A percentile compares a stretch with the other conserved stretches of the same genome.
Conservation (phyloP, 2,888 invertebrate genomes). For the Leucophenga montana region DNA sequence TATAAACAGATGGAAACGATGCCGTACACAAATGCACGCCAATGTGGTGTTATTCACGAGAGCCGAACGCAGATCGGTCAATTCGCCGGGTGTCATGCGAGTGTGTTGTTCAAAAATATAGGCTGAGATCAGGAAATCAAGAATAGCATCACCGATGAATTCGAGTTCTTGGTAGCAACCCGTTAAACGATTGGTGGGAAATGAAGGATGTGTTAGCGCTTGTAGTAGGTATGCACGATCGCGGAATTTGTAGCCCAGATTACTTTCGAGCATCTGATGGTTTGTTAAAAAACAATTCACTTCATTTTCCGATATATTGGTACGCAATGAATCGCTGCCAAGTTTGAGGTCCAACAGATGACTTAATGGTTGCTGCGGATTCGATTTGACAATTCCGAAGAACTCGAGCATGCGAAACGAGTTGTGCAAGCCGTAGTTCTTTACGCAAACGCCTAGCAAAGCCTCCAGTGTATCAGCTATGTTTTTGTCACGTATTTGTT, state of each 20-base stretch:
- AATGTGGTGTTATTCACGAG: conserved; percentile 97
- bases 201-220: conserved; percentile 95
- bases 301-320: conserved; percentile 70
- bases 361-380: conserved; percentile 66
- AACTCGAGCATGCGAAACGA: conserved; percentile 77
- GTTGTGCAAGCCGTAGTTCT: conserved; percentile 73
- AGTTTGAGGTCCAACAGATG: conserved; percentile 63
- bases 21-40: conserved; percentile 89
- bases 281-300: conserved; percentile 74
- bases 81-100: conserved; percentile 83
- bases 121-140: conserved; percentile 91
- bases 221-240: conserved; percentile 88
- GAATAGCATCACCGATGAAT: conserved; percentile 92
- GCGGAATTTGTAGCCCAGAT: conserved; percentile 83
- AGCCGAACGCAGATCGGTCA: conserved; percentile 95
- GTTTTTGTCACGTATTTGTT: conserved; percentile 78
- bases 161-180: conserved; percentile 93
- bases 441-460: conserved; percentile 83
- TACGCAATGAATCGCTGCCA: conserved; percentile 62
- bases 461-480: conserved; percentile 88
- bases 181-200: conserved; percentile 85
- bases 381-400: conserved; percentile 77
- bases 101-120: conserved; percentile 87
- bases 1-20: conserved; percentile 86
- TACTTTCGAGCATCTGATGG: conserved; percentile 76